Evolutionary conservation across 2,113 vertebrate species (phyloP).

Genomic region (Pica pica): DNA sequence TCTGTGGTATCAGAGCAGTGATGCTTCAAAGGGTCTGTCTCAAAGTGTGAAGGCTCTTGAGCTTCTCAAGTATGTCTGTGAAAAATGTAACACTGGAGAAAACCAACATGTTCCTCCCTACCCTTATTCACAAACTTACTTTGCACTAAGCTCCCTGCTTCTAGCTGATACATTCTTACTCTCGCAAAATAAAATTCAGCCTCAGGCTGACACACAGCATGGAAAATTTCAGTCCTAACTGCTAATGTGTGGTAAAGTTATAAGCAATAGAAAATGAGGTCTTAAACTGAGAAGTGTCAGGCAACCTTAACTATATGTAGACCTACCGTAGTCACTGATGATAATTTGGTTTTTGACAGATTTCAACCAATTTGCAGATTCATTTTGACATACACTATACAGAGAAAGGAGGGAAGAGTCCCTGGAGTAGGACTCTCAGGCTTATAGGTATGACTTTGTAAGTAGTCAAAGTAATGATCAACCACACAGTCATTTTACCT

Average conservation of each 20-base stretch:
- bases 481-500: neutral
- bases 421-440: neutral
- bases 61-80: slow-evolving; percentile 52
- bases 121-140: slow-evolving; percentile 46
- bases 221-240: slow-evolving; percentile 56
- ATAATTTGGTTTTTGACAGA: slow-evolving; percentile 14
- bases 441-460: neutral
- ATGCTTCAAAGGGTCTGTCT: slow-evolving; percentile 63
- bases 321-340: neutral
- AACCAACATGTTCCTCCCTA: slow-evolving; percentile 59
- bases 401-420: neutral
- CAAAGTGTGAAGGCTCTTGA: slow-evolving; percentile 63
- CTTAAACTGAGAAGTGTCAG: slow-evolving; percentile 48
- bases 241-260: slow-evolving; percentile 53
- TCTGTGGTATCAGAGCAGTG: slow-evolving; percentile 61
- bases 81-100: slow-evolving; percentile 45
- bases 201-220: slow-evolving; percentile 51
- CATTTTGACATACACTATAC: neutral
- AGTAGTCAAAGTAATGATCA: neutral
- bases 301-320: slow-evolving; percentile 31
- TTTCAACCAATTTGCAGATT: slow-evolving; percentile 33
- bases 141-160: slow-evolving; percentile 15
- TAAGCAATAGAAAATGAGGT: slow-evolving; percentile 30
- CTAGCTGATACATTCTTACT: slow-evolving; percentile 42
- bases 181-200: slow-evolving; percentile 54